Conservation (phyloP, 2,797 vertebrate species). For the Chloroceryle inda region DNA sequence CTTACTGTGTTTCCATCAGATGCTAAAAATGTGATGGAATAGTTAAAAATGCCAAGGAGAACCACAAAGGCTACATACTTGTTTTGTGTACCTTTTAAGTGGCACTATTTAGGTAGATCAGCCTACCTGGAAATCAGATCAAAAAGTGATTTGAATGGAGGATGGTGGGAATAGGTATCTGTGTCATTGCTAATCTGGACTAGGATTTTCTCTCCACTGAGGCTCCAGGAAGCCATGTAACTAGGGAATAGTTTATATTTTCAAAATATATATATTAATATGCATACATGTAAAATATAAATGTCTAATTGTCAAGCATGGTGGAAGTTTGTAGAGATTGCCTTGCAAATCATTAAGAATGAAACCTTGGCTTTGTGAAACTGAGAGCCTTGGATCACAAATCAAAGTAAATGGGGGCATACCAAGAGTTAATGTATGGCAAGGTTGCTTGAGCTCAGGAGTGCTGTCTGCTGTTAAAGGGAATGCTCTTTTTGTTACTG, state of each 20-base stretch:
- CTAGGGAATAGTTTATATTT: constrained; percentile 35
- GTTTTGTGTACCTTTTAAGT: constrained; percentile 51
- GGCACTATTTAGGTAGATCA: constrained; percentile 30
- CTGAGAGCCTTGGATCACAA: constrained; percentile 10
- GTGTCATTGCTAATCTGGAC: not conserved
- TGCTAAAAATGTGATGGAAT: constrained; percentile 10
- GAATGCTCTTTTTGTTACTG: constrained; percentile 44
- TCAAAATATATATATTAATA: constrained; percentile 30
- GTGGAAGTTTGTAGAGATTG: not conserved
- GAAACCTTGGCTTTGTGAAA: constrained; percentile 5
- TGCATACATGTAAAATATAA: not conserved
- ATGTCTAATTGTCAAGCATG: not conserved
- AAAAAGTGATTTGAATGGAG: constrained; percentile 38
- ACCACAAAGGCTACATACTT: not conserved
- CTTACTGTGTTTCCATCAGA: not conserved
- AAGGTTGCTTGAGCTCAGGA: constrained; percentile 32
- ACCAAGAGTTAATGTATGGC: constrained; percentile 39
- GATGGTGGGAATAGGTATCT: not conserved
- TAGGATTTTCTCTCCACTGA: constrained; percentile 52
- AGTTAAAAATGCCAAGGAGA: constrained; percentile 6
- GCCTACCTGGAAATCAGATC: constrained; percentile 38
- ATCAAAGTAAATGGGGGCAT: constrained; percentile 24
- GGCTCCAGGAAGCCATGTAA: constrained; percentile 39
- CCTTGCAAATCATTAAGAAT: not conserved
- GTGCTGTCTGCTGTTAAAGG: constrained; percentile 30